Base-by-base conservation (phyloP, 1,140 invertebrate genomes). In the Psix sp. region DNA sequence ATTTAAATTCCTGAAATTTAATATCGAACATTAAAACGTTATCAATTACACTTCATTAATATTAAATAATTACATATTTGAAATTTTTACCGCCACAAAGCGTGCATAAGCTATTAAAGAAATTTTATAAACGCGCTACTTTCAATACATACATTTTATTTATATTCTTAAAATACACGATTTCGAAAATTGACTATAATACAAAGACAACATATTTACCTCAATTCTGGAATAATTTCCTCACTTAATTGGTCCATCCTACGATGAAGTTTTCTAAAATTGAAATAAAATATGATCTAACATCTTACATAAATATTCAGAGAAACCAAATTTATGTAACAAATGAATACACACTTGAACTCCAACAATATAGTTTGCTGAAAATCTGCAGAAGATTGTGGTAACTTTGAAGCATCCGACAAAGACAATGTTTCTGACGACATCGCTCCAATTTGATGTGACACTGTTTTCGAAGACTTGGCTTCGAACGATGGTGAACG, bases 151-250 rank as follows among this genome's bases (percentile, higher is more conserved):
- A n/a, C n/a, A n/a, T n/a, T n/a, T n/a, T n/a, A n/a, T n/a, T n/a
- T n/a, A n/a, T n/a, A n/a, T n/a, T n/a, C n/a, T n/a, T n/a, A n/a
- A n/a, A n/a, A n/a, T n/a, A n/a, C n/a, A n/a, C n/a, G n/a, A n/a
- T n/a, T n/a, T n/a, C n/a, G n/a, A n/a, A n/a, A n/a, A n/a, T n/a
- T n/a, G n/a, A n/a, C n/a, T n/a, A n/a, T n/a, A n/a, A n/a, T n/a
- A n/a, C n/a, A n/a, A n/a, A n/a, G n/a, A n/a, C n/a, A 21, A 2
- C 1, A 56, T 20, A 24, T 24, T 33, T 63, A 63, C 59, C 46
- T 52, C 20, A 63, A 14, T 54, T 65, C 60, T 14, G 60, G 38
- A 38, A 65, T 35, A 39, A 65, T 45, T 45, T 54, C 60, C 2
- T 65, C 33, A 15, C 42, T 54, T 15, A 65, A 20, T 17, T 65